Percentiles rank a stretch among this genome's conserved stretches.
Conservation (phyloP, 1,140 invertebrate genomes). For the Euura lappo region DNA sequence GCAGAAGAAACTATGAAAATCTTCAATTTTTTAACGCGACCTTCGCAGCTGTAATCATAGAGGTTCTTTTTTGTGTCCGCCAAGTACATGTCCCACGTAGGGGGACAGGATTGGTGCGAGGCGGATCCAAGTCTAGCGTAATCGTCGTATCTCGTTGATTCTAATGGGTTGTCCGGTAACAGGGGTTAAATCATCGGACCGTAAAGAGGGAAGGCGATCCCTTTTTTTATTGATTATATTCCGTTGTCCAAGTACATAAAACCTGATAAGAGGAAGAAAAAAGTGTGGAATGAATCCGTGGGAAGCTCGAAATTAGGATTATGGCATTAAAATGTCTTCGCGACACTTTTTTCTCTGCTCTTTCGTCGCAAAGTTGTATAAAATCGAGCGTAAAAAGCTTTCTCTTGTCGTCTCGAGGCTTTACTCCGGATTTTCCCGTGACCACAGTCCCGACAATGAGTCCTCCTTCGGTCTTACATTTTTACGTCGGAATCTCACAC, state of each 20-base stretch:
- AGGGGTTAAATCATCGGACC: not conserved
- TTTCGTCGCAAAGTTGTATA: not conserved
- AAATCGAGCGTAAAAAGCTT: conserved; percentile 2
- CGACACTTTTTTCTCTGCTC: not conserved
- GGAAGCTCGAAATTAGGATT: too few relatives aligned
- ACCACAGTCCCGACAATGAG: not conserved
- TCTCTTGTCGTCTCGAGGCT: not conserved
- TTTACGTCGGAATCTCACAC: not conserved
- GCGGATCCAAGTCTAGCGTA: too few relatives aligned
- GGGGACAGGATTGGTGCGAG: too few relatives aligned
- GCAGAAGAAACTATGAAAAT: too few relatives aligned
- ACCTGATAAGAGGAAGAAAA: too few relatives aligned
- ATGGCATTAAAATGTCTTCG: not conserved
- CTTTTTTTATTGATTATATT: not conserved
- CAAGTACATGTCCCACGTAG: too few relatives aligned
- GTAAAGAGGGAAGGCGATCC: not conserved
- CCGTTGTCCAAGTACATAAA: too few relatives aligned
- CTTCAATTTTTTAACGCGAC: too few relatives aligned
- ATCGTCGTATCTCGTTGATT: conserved; percentile 31
- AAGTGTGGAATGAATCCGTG: too few relatives aligned
- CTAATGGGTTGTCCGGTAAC: conserved; percentile 30
- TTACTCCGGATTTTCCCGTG: not conserved
- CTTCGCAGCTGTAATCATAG: too few relatives aligned
- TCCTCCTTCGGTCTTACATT: not conserved
- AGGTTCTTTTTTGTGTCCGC: too few relatives aligned